These are phyloP conservation scores for Eulemur mongoz DNA, from an alignment of 2,797 vertebrate genomes.

Conservation along the genomic window DNA sequence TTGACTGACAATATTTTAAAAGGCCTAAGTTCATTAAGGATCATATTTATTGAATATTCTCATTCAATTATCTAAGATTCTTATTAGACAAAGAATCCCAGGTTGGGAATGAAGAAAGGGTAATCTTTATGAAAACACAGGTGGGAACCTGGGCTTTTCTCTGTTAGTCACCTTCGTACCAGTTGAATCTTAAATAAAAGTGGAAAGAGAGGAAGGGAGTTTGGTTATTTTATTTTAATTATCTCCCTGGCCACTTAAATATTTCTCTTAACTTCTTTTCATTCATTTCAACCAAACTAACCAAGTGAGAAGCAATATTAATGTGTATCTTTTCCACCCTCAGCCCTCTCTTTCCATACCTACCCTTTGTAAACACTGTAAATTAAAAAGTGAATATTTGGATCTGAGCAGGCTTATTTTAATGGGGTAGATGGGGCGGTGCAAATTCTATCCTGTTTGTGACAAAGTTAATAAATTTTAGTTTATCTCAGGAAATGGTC, in stretches of 20 bases:
- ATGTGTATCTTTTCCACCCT: background rate
- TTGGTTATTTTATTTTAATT: conserved; percentile 46
- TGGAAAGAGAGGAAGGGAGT: background rate
- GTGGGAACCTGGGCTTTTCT: background rate
- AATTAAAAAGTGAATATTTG: background rate
- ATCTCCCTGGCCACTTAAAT: background rate
- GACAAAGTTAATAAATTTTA: conserved; percentile 28
- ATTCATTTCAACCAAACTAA: conserved; percentile 18
- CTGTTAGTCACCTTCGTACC: background rate
- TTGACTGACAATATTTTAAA: background rate
- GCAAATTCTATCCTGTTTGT: conserved; percentile 1
- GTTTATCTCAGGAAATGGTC: conserved; percentile 55
- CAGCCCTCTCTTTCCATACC: background rate
- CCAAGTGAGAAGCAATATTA: background rate
- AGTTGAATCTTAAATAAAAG: background rate
- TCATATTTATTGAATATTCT: conserved; percentile 2
- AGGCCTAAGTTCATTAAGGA: background rate
- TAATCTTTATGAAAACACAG: conserved; percentile 9
- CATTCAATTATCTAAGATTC: background rate
- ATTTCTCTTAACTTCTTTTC: background rate
- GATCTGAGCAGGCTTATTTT: background rate
- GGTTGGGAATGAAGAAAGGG: background rate
- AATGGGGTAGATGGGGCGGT: background rate
- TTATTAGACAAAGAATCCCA: conserved; percentile 33
- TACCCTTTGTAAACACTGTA: conserved; percentile 24